Percentiles rank a stretch among this genome's conserved stretches.
phyloP scores from a whole-genome alignment of 2,888 invertebrate species.

The Cybosia mesomella region DNA sequence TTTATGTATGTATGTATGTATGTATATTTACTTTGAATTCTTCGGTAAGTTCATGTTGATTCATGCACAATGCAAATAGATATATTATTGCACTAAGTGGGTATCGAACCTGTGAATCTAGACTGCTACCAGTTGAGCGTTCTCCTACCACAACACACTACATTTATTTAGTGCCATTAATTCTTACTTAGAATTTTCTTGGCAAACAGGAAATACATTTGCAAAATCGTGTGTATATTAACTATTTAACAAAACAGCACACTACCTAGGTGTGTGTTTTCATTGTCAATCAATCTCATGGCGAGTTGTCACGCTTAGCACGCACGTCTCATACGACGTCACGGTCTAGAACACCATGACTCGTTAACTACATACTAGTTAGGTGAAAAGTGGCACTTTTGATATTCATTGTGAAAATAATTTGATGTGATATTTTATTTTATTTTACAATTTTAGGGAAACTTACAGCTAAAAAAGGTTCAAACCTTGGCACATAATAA shows the following conservation, averaged over 20 bases:
- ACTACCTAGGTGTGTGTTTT: slow-evolving; percentile 54
- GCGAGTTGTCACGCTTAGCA: slow-evolving; percentile 69
- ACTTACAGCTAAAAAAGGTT: too few species aligned
- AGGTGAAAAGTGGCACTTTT: slow-evolving; percentile 27
- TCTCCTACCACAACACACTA: not conserved
- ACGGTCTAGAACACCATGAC: slow-evolving; percentile 63
- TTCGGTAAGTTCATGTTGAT: too few species aligned
- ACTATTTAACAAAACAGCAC: slow-evolving; percentile 57
- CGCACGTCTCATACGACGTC: slow-evolving; percentile 64
- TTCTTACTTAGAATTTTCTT: slow-evolving; percentile 16
- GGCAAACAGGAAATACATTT: slow-evolving; percentile 46
- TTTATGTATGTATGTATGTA: too few species aligned
- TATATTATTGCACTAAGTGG: not conserved
- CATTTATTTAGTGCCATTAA: not conserved
- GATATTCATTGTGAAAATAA: slow-evolving; percentile 37
- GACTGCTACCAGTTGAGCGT: not conserved
- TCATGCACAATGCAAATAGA: too few species aligned
- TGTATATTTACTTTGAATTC: too few species aligned
- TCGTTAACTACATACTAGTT: slow-evolving; percentile 40
- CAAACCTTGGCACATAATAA: too few species aligned
- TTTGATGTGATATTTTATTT: slow-evolving; percentile 17
- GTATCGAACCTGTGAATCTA: not conserved
- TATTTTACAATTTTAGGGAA: too few species aligned
- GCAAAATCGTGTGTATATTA: slow-evolving; percentile 47
- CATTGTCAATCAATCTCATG: slow-evolving; percentile 74